Conservation (phyloP, 92 coral and sea anemone species). For the Chrysogorgia sp. region DNA sequence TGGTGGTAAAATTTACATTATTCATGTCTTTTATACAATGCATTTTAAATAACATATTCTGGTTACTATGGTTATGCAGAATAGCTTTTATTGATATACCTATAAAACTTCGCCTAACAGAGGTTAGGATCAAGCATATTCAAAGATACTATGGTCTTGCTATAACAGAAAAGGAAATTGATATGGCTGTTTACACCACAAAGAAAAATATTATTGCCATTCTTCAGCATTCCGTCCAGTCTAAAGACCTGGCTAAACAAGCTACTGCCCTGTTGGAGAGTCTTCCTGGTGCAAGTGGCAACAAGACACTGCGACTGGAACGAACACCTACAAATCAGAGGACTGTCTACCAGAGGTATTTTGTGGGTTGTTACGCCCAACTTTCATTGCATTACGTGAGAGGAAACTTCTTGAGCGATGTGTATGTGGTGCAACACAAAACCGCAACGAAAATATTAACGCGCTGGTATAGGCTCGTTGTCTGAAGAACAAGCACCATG, state of each 20-base stretch:
- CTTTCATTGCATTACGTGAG: conserved; percentile 37
- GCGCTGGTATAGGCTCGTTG: conserved; percentile 51
- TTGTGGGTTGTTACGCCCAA: conserved; percentile 39
- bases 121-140: conserved; percentile 37
- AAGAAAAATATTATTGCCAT: conserved; percentile 53
- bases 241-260: conserved; percentile 37
- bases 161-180: conserved; percentile 55
- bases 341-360: conserved; percentile 53
- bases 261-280: conserved; percentile 48
- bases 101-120: conserved; percentile 48
- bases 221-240: conserved; percentile 46
- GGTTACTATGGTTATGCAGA: too few species aligned
- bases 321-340: conserved; percentile 19
- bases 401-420: conserved; percentile 39
- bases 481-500: too few species aligned
- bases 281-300: conserved; percentile 54
- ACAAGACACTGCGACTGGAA: conserved; percentile 42
- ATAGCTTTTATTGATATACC: too few species aligned
- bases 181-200: conserved; percentile 50
- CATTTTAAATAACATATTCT: too few species aligned
- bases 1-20: too few species aligned
- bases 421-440: conserved; percentile 51
- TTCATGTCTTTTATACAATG: too few species aligned
- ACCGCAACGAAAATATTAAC: conserved; percentile 42
- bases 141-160: conserved; percentile 55